A percentile compares a stretch with the other conserved stretches of the same genome.
phyloP scores from a whole-genome alignment of 2,888 invertebrate species.

The Temnothorax unifasciatus region DNA sequence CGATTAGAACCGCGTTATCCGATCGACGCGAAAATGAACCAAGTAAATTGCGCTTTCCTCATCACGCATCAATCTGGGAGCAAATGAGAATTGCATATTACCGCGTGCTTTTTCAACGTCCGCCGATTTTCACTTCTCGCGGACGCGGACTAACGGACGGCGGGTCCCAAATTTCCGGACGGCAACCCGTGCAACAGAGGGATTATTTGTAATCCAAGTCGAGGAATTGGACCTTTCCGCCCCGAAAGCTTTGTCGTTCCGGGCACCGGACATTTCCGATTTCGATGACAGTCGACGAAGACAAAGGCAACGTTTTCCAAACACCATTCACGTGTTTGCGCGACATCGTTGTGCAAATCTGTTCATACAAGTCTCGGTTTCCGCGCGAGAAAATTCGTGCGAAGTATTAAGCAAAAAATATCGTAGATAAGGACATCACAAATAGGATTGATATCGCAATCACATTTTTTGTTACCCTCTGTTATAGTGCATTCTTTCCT shows the following conservation, averaged over 20 bases:
- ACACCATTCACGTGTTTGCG: slow-evolving; percentile 29
- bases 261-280: slow-evolving; percentile 80
- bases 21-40: neutral
- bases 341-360: neutral
- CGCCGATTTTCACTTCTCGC: slow-evolving; percentile 42
- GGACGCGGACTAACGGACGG: slow-evolving; percentile 64
- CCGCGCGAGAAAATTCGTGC: neutral
- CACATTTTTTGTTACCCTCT: neutral
- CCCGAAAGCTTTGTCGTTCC: slow-evolving; percentile 76
- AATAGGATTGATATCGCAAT: slow-evolving; percentile 2
- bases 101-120: slow-evolving; percentile 68
- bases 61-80: neutral
- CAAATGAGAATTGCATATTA: slow-evolving; percentile 34
- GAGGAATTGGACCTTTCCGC: slow-evolving; percentile 83
- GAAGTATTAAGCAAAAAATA: neutral
- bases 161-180: slow-evolving; percentile 83
- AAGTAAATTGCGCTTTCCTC: slow-evolving; percentile 51
- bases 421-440: no score
- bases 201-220: slow-evolving; percentile 82
- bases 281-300: slow-evolving; percentile 76
- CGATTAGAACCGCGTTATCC: neutral
- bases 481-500: neutral
- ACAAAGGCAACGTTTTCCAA: slow-evolving; percentile 57
- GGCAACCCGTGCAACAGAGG: slow-evolving; percentile 33
- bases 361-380: neutral